Evolutionary conservation across 2,797 vertebrate genomes (phyloP), one percentile per base, ranked within the genome.

Genomic region (Silurus aristotelis): DNA sequence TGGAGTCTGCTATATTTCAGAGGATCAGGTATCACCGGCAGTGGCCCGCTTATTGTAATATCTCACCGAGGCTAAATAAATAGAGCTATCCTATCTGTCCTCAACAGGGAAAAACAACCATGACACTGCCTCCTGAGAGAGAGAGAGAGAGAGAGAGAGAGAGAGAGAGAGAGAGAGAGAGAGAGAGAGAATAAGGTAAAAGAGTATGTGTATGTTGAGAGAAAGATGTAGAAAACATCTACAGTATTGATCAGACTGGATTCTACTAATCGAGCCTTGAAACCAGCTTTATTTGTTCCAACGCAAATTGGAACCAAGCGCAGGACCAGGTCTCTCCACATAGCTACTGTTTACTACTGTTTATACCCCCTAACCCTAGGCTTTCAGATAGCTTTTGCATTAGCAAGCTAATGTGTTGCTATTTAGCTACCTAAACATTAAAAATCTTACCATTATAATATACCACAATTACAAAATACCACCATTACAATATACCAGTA

Each of bases 171-270:
- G 48, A 52, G 7, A 52, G 48, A 52, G 48, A 52, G 48, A 52
- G 48, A 52, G 48, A 52, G 4, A 1, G 55, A 56, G 72, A 61
- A 19, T 68, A 71, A 78, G 31, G 84, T 75, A 60, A 79, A 38
- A 6, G 6, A 19, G n/a, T 17, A 27, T 52, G 72, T 38, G 56
- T 58, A 17, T 58, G 56, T 3, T 17, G 48, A 92, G 90, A 64
- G 67, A 55, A 71, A n/a, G 78, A 52, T 52, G 48, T 52, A 52
- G 48, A 52, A 94, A 94, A 94, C 93, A 93, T 93, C 89, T 95
- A 92, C 93, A 95, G 94, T 95, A 95, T 95, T 94, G 92, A 95
- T 95, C 91, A 91, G 85, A 72, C 87, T 89, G 87, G 83, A 84
- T 27, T 25, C 87, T 90, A 85, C 86, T 85, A 27, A 61, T 82